phyloP scores from a whole-genome alignment of 2,113 vertebrate species.

The Crotalus viridis region DNA sequence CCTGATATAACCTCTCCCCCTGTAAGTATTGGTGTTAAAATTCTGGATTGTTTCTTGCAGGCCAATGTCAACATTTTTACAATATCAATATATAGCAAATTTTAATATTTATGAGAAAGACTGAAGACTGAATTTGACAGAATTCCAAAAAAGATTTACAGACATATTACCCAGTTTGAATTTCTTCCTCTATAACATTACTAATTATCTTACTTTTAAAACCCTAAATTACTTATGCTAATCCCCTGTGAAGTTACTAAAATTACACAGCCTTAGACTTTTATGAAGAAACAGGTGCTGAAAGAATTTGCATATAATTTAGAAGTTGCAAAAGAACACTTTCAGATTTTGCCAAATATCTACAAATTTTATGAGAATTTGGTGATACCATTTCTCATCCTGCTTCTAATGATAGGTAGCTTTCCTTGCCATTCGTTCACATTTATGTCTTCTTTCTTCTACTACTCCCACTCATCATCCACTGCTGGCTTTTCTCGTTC shows the following conservation, averaged over 20 bases:
- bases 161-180: background rate
- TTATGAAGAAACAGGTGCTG: background rate
- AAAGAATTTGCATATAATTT: background rate
- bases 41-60: background rate
- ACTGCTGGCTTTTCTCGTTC: background rate
- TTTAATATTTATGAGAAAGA: conserved; percentile 22
- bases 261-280: conserved; percentile 7
- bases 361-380: background rate
- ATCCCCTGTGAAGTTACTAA: conserved; percentile 17
- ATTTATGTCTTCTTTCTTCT: background rate
- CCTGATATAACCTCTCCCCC: conserved; percentile 97
- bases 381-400: background rate
- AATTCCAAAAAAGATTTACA: conserved; percentile 36
- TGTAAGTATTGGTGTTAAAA: conserved; percentile 75
- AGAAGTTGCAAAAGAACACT: background rate
- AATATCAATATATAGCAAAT: conserved; percentile 14
- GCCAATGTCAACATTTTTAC: conserved; percentile 15
- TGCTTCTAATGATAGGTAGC: background rate
- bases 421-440: background rate
- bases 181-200: background rate
- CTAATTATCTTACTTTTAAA: conserved; percentile 5
- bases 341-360: background rate
- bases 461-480: background rate
- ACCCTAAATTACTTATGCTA: background rate
- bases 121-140: conserved; percentile 21